Evolutionary conservation across 2,888 invertebrate species (phyloP), one percentile per base, ranked within the genome.

Genomic region (Drosophila meridionalis): DNA sequence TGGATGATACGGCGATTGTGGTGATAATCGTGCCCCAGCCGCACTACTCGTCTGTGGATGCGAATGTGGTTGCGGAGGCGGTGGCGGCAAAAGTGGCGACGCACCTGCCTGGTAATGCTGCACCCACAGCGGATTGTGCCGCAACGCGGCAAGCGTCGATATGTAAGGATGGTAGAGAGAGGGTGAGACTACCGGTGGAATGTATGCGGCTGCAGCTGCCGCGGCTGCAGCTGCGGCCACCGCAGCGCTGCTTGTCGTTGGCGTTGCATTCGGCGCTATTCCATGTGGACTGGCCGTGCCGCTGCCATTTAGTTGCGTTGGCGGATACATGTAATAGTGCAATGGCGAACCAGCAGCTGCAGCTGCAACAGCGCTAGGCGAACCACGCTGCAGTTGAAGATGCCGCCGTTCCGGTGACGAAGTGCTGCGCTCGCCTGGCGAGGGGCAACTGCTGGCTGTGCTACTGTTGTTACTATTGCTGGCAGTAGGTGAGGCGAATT

Each of bases 101-200:
- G 87, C 89, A 65, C 91, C 89, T 59, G 83, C 84, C 71, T 93
- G 93, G 75, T 94, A 93, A 87, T 94, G 94, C 80, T 94, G 94
- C 93, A 94, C 93, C 94, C 94, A 94, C 64, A 93, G 55, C 20
- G 94, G 94, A 80, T 93, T 93, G 32, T 91, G 92, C 66, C 94
- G 92, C 78, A 94, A 92, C 5, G 94, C 94, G 63, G 94, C 94
- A 68, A 93, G 81, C 50, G 93, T 92, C 56, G 91, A 87, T 73
- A 93, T 91, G 80, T 93, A 93, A 26, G 93, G 93, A 87, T 92
- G 91, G 73, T 92, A 93, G 50, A 93, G 90, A 61, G 93, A 84
- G 12, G 91, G 82, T 50, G 91, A 75, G n/a, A 90, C 84, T 69
- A 90, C 85, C 76, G 91, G 83, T 88, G 93, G 93, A 92, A 93